phyloP scores from a whole-genome alignment of 2,797 vertebrate genomes.

The Diplodus puntazzo region DNA sequence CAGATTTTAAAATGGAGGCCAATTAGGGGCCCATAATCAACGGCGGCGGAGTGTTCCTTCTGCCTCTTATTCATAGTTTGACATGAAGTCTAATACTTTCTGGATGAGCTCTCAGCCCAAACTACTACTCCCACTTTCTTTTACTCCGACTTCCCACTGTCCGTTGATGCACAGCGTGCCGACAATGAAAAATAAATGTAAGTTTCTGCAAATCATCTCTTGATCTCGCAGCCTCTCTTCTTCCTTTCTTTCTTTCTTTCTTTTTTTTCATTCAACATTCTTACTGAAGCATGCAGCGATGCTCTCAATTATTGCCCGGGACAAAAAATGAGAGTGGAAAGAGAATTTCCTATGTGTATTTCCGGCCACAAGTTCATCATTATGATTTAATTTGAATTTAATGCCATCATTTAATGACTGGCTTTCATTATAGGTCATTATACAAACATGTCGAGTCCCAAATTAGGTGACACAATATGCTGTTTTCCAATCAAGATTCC shows the following conservation, averaged over 20 bases:
- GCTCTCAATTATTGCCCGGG: slow-evolving; percentile 14
- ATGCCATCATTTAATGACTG: neutral
- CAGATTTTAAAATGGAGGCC: slow-evolving; percentile 49
- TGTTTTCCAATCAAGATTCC: slow-evolving; percentile 6
- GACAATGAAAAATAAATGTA: slow-evolving; percentile 34
- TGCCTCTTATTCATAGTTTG: slow-evolving; percentile 36
- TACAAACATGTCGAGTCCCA: slow-evolving; percentile 3
- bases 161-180: slow-evolving; percentile 14
- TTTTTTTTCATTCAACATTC: slow-evolving; percentile 8
- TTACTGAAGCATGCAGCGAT: slow-evolving; percentile 12
- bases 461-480: slow-evolving; percentile 30
- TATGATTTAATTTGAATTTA: slow-evolving; percentile 18
- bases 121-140: slow-evolving; percentile 7
- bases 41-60: slow-evolving; percentile 1
- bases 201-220: slow-evolving; percentile 36
- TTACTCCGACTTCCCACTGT: neutral
- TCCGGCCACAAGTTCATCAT: slow-evolving; percentile 1
- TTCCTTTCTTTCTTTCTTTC: neutral
- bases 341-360: neutral
- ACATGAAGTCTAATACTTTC: slow-evolving; percentile 35
- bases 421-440: slow-evolving; percentile 12
- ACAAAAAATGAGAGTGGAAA: slow-evolving; percentile 2
- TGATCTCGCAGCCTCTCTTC: neutral
- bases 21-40: slow-evolving; percentile 52
- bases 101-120: slow-evolving; percentile 39